Base-by-base conservation (phyloP, 1,140 invertebrate species). In the Archivesica marissinica region DNA sequence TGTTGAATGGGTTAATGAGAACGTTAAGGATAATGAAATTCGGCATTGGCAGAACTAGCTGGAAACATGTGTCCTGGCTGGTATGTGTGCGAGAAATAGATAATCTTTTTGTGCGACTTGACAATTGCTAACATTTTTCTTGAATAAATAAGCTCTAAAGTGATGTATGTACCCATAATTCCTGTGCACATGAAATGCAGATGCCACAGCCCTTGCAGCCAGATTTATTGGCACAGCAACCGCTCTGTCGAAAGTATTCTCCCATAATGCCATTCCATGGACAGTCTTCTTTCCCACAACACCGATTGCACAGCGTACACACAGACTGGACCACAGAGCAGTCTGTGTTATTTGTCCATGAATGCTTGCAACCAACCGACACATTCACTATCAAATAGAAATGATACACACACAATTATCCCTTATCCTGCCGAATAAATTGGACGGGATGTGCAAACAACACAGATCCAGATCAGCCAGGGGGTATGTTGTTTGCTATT, bases 161-260 rank as follows among this genome's bases (percentile, higher is more conserved):
- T n/a, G n/a, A n/a, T n/a, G n/a, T n/a, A n/a, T n/a, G n/a, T 88
- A 92, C 91, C 91, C 91, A 92, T 15, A 92, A 68, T 44, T 88
- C 72, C n/a, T 88, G 68, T 61, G 91, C 91, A 89, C 91, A 92
- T 0, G 39, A 78, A 44, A 88, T 79, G 86, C 91, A 92, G 35
- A 92, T 92, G 6, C 91, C 91, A 87, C 91, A 92, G 59, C 89
- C 87, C 33, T 76, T 75, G 77, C 91, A 92, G 0, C 90, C 91
- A 41, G 86, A 88, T 39, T 87, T 64, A 28, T 79, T 77, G 20
- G 91, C 90, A 41, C 88, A 85, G 66, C 91, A 92, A 3, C 85
- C 82, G 72, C 90, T 90, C 72, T 90, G 87, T 13, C 89, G 79
- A 15, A 89, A 78, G 68, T 89, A 85, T 76, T 83, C 72, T 74